Conservation (phyloP, 1,140 invertebrate genomes). For the Sminthurides bifidus region DNA sequence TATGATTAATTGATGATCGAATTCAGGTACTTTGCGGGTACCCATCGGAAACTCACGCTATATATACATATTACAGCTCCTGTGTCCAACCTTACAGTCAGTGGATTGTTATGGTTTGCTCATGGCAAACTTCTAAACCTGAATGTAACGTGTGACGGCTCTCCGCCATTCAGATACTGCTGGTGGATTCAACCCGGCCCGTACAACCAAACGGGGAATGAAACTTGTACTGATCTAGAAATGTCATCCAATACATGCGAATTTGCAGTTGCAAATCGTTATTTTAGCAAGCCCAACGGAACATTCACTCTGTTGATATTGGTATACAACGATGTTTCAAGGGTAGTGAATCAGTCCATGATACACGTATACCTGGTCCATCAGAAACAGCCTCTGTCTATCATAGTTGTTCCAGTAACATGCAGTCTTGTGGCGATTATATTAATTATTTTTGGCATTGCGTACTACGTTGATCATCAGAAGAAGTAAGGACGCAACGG, state of each 20-base stretch:
- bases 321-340: slow-evolving; percentile 58
- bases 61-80: slow-evolving; percentile 15
- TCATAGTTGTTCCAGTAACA: slow-evolving; percentile 68
- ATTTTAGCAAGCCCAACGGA: slow-evolving; percentile 50
- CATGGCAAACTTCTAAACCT: slow-evolving; percentile 61
- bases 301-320: slow-evolving; percentile 60
- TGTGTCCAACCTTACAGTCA: slow-evolving; percentile 27
- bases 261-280: slow-evolving; percentile 48
- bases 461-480: slow-evolving; percentile 46
- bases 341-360: slow-evolving; percentile 50
- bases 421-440: slow-evolving; percentile 66
- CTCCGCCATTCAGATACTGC: slow-evolving; percentile 46
- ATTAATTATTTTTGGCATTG: slow-evolving; percentile 67
- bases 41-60: background rate
- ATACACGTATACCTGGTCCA: slow-evolving; percentile 48
- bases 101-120: slow-evolving; percentile 46
- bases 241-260: slow-evolving; percentile 42
- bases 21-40: background rate
- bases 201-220: slow-evolving; percentile 63
- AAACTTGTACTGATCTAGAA: slow-evolving; percentile 7
- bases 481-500: slow-evolving; percentile 8
- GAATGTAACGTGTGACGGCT: slow-evolving; percentile 56
- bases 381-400: slow-evolving; percentile 62
- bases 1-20: background rate
- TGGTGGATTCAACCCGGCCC: slow-evolving; percentile 49